phyloP scores from a whole-genome alignment of 1,140 invertebrate genomes.

The Medauroidea extradentata region DNA sequence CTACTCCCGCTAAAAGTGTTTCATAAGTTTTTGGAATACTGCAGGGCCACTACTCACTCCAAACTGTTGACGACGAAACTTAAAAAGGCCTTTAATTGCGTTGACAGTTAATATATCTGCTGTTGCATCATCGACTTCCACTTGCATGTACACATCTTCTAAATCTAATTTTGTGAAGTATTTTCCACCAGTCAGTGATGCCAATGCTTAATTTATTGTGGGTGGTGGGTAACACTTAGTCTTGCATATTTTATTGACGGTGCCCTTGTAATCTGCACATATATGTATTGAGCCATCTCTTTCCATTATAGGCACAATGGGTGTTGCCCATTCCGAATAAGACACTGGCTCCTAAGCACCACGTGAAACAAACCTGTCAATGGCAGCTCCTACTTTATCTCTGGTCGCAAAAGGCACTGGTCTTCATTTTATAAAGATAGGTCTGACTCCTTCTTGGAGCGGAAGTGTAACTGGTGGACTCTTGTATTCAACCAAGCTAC shows the following conservation, averaged over 20 bases:
- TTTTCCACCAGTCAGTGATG: too few relatives aligned
- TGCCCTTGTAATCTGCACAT: conserved; percentile 29
- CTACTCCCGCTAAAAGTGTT: not conserved
- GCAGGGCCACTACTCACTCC: not conserved
- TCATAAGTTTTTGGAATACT: not conserved
- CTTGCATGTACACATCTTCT: too few relatives aligned
- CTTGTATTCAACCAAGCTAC: too few relatives aligned
- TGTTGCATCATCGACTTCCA: too few relatives aligned
- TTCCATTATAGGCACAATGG: conserved; percentile 32
- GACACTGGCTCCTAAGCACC: conserved; percentile 6
- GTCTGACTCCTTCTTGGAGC: not conserved
- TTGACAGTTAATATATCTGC: too few relatives aligned
- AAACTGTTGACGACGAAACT: too few relatives aligned
- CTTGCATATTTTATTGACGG: not conserved
- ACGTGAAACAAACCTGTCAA: not conserved
- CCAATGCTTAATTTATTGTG: too few relatives aligned
- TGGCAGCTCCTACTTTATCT: not conserved
- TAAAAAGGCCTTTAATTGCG: too few relatives aligned
- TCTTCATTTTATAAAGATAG: not conserved
- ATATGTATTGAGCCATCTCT: conserved; percentile 27
- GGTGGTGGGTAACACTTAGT: too few relatives aligned
- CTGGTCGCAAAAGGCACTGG: not conserved
- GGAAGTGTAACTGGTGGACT: too few relatives aligned
- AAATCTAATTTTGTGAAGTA: too few relatives aligned
- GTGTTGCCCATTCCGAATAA: conserved; percentile 32